Conservation (phyloP, 2,113 vertebrate genomes). For the Sturnus vulgaris region DNA sequence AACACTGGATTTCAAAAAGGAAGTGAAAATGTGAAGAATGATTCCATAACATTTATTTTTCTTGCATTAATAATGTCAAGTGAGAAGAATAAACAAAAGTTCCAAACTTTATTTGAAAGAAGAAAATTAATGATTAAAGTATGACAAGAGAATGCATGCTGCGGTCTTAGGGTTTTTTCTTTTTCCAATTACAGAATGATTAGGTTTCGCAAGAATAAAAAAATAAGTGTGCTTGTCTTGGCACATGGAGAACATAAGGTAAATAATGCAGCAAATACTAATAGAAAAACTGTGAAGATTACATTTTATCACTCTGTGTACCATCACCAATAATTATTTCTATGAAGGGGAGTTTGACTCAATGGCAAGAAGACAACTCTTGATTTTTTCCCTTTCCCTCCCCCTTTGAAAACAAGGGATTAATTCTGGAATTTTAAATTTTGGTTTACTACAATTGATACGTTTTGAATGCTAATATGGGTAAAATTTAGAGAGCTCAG, state of each 20-base stretch:
- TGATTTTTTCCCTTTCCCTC: neutral
- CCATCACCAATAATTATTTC: neutral
- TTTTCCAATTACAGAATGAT: neutral
- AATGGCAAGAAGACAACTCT: fast-evolving
- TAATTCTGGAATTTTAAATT: neutral
- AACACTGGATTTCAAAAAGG: neutral
- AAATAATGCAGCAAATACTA: neutral
- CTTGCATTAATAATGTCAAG: neutral
- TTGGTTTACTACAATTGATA: neutral
- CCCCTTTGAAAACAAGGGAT: neutral
- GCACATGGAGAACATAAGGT: neutral
- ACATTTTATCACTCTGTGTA: neutral
- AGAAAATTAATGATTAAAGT: neutral
- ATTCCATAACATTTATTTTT: neutral
- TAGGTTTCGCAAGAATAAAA: neutral
- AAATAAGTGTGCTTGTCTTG: neutral
- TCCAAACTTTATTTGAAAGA: neutral
- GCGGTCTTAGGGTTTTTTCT: neutral
- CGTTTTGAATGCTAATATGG: neutral
- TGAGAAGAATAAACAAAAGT: neutral
- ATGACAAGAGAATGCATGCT: neutral
- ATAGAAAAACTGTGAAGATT: neutral
- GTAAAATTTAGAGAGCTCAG: neutral
- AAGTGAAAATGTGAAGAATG: neutral
- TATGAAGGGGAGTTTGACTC: neutral